Conservation (phyloP, 2,888 invertebrate species). For the Dryobota labecula region DNA sequence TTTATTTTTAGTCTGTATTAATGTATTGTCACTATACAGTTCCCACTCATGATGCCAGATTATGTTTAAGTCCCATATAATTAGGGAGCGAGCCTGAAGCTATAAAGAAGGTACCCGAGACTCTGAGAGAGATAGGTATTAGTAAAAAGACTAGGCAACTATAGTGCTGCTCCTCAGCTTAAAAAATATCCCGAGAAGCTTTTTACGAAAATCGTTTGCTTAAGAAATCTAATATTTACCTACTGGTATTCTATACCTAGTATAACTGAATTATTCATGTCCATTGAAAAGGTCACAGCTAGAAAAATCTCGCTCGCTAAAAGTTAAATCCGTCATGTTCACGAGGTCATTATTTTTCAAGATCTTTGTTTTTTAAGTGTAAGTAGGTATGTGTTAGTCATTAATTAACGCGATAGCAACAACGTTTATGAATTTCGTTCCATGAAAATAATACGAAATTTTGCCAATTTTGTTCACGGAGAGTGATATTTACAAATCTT, state of each 20-base stretch:
- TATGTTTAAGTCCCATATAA: too few species aligned
- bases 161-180: too few species aligned
- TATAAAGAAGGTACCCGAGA: too few species aligned
- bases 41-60: too few species aligned
- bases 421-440: conserved; percentile 1
- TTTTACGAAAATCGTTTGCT: not conserved
- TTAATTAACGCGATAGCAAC: conserved; percentile 11
- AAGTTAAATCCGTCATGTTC: conserved; percentile 10
- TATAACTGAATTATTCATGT: not conserved
- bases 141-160: too few species aligned
- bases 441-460: conserved; percentile 20
- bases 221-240: not conserved
- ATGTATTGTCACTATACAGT: too few species aligned
- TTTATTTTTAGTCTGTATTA: too few species aligned
- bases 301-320: not conserved
- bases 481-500: conserved; percentile 19
- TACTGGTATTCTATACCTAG: not conserved
- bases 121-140: too few species aligned
- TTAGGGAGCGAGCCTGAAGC: too few species aligned
- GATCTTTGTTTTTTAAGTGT: not conserved
- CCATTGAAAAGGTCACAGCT: not conserved
- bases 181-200: too few species aligned
- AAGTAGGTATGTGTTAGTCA: not conserved
- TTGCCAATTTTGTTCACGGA: not conserved
- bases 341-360: conserved; percentile 18